Evolutionary conservation across 53 echinoderm and acorn worm genomes (phyloP).

Genomic region (Temnopleurus reevesii): DNA sequence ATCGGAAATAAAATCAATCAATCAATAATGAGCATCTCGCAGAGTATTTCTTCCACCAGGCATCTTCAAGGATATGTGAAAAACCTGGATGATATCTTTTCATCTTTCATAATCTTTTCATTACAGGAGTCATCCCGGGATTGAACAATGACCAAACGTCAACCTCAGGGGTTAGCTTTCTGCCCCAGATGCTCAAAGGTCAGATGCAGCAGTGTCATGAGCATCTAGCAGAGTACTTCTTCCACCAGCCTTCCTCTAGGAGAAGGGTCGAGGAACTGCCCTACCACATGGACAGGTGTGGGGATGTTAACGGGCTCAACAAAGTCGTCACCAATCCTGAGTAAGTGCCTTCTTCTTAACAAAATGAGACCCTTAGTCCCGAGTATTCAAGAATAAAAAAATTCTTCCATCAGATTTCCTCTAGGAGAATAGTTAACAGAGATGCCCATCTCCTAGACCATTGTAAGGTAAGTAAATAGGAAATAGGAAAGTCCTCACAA

Average conservation of each 20-base stretch:
- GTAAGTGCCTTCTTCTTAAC: no score
- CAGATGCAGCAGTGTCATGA: conserved; percentile 76
- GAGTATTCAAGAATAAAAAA: no score
- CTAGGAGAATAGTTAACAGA: no score
- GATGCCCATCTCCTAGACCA: no score
- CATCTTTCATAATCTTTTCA: background rate
- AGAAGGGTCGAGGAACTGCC: conserved; percentile 90
- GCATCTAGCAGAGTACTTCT: conserved; percentile 76
- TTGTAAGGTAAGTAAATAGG: no score
- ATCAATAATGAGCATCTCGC: conserved; percentile 74
- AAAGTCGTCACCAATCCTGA: conserved; percentile 73
- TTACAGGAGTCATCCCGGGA: conserved; percentile 73
- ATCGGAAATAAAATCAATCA: no score
- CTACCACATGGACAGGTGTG: conserved; percentile 80
- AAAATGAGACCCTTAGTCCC: no score
- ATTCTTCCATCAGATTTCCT: no score
- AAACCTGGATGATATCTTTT: no score
- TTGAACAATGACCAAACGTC: conserved; percentile 42
- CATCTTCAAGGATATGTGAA: conserved; percentile 61
- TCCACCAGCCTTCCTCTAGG: conserved; percentile 65
- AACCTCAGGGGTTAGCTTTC: conserved; percentile 60
- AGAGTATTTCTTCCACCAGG: conserved; percentile 73
- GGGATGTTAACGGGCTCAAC: conserved; percentile 64
- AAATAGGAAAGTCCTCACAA: no score
- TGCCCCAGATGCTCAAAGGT: conserved; percentile 61